Evolutionary conservation across 2,888 invertebrate species (phyloP).

Genomic region (Clitarchus hookeri): DNA sequence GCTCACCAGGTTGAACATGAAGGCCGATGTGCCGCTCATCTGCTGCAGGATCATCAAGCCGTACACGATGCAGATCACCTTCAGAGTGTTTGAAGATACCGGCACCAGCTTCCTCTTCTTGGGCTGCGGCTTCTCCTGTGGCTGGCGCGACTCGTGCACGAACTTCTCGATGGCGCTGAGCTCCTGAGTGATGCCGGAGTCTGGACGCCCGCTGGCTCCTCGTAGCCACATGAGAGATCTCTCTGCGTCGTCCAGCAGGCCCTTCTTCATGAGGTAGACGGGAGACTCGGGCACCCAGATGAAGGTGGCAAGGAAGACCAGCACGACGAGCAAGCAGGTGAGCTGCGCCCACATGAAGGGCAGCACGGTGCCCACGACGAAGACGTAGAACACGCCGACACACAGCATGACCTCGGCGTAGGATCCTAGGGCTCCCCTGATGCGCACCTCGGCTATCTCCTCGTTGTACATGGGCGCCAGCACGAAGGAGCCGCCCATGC

Average conservation of each 20-base stretch:
- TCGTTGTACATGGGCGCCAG: conserved; percentile 55
- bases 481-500: conserved; percentile 51
- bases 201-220: conserved; percentile 61
- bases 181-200: conserved; percentile 60
- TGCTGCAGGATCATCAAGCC: conserved; percentile 55
- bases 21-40: conserved; percentile 50
- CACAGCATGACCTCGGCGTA: conserved; percentile 26
- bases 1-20: conserved; percentile 54
- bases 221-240: conserved; percentile 69
- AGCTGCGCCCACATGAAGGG: conserved; percentile 65
- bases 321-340: conserved; percentile 65
- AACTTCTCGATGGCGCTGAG: conserved; percentile 61
- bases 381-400: conserved; percentile 16
- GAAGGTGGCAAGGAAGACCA: conserved; percentile 22
- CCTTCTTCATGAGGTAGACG: conserved; percentile 17
- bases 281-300: conserved; percentile 28
- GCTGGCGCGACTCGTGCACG: neutral
- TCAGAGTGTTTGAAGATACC: conserved; percentile 66
- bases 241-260: conserved; percentile 63
- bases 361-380: conserved; percentile 53
- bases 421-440: conserved; percentile 27
- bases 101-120: neutral
- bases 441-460: conserved; percentile 51
- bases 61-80: conserved; percentile 68
- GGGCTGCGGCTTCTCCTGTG: neutral